phyloP scores from a whole-genome alignment of 2,888 invertebrate species.

The Tyria jacobaeae region DNA sequence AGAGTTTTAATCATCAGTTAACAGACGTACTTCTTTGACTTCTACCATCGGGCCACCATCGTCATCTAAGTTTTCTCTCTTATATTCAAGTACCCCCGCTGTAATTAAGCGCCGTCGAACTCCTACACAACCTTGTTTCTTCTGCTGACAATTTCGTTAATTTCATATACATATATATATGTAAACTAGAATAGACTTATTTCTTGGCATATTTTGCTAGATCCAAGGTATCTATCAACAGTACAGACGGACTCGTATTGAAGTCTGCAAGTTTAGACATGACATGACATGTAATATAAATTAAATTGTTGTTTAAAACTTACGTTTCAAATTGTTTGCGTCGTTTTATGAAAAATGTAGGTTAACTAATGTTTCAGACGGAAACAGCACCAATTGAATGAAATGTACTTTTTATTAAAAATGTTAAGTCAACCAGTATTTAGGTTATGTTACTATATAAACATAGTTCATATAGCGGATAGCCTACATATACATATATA shows the following conservation, averaged over 20 bases:
- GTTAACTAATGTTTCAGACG: constrained; percentile 43
- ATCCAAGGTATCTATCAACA: not conserved
- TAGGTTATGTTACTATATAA: not conserved
- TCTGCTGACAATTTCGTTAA: no score
- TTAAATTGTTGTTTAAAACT: constrained; percentile 56
- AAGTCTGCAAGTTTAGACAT: not conserved
- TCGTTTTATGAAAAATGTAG: constrained; percentile 56
- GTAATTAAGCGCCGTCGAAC: no score
- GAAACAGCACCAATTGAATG: constrained; percentile 32
- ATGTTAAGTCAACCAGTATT: not conserved
- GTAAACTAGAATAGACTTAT: not conserved
- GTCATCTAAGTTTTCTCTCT: no score
- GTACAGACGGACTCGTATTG: not conserved
- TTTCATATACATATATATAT: no score
- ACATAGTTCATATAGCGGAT: no score
- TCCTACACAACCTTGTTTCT: no score
- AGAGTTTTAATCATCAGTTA: no score
- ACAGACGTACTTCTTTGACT: no score
- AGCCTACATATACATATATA: no score
- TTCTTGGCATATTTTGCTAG: not conserved
- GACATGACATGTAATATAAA: no score
- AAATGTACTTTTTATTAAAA: constrained; percentile 12
- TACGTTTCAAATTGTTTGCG: constrained; percentile 61
- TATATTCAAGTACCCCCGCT: no score
- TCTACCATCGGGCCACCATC: no score